Percentiles rank a stretch among this genome's conserved stretches.
Conservation (phyloP, 2,113 vertebrate genomes). For the Cardinalis cardinalis region DNA sequence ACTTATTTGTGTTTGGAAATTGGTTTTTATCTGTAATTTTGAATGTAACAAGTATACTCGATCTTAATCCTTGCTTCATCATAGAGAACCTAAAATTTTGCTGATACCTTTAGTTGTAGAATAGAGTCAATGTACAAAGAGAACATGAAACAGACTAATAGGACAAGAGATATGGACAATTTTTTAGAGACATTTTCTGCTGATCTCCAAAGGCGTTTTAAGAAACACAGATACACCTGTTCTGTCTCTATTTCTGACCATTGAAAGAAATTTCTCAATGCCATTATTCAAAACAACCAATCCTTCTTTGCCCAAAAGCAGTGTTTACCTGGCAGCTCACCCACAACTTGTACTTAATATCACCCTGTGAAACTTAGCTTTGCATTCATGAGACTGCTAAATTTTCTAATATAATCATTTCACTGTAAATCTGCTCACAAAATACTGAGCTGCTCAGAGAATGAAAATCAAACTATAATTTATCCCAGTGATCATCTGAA, state of each 20-base stretch:
- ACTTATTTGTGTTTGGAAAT: conserved; percentile 46
- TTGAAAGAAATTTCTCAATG: background rate
- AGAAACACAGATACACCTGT: background rate
- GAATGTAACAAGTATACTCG: background rate
- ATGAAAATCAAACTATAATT: background rate
- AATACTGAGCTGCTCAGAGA: background rate
- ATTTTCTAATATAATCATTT: background rate
- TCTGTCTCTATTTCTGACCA: background rate
- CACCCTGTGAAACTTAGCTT: background rate
- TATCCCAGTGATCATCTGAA: background rate
- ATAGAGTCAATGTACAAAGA: background rate
- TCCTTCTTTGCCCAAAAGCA: rapidly evolving
- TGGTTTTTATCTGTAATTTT: conserved; percentile 41
- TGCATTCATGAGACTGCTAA: background rate
- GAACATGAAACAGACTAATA: background rate
- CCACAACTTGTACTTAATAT: background rate
- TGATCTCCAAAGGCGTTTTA: background rate
- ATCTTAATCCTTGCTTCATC: background rate
- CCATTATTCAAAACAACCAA: background rate
- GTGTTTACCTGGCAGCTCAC: background rate
- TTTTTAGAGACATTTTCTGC: background rate
- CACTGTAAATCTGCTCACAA: background rate
- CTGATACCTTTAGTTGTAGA: background rate
- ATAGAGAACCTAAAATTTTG: background rate
- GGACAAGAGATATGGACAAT: background rate